Base-by-base conservation (phyloP, 2,888 invertebrate genomes). In the Noctua janthe region DNA sequence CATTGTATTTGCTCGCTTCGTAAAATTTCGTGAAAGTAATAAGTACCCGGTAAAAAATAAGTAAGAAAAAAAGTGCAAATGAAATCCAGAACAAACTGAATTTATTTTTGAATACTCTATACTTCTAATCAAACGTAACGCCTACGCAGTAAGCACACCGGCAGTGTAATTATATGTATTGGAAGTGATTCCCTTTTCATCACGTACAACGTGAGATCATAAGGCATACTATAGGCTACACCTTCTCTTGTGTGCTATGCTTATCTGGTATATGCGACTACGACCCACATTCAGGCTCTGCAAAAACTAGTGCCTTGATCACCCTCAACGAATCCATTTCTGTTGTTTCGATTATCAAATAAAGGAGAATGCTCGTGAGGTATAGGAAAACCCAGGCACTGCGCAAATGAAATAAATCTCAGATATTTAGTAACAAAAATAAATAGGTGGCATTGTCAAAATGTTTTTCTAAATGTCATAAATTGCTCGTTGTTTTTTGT, bases 51-150 rank as follows among this genome's bases (percentile, higher is more conserved):
- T 47, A 20, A 64, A 74, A 85, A 86, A 54, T 29, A 87, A 87
- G 75, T 64, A 69, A 74, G 51, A 73, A 67, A 85, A 84, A 80
- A 81, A 67, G 17, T 0, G 75, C n/a, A 81, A 85, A 87, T 87
- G 47, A 83, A 54, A 73, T 56, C 62, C 5, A n/a, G 71, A 74
- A 66, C 13, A 71, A 20, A 67, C 11, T 72, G 20, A n/a, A 64
- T 43, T 70, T 3, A 7, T 35, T 70, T 39, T 59, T 35, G 8
- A 29, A 39, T 66, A 67, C 11, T 51, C 74, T 47, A n/a, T n/a
- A n/a, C n/a, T 71, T 74, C 39, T 39, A 39, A 11, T 20, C 20
- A 66, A 11, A 39, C 39, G 66, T 11, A 39, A 39, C 66, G 10
- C 64, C 20, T 11, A 66, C 39, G 11, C 66, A 66, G 66, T 66